phyloP scores from a whole-genome alignment of 2,797 vertebrate genomes.

The Parambassis ranga region DNA sequence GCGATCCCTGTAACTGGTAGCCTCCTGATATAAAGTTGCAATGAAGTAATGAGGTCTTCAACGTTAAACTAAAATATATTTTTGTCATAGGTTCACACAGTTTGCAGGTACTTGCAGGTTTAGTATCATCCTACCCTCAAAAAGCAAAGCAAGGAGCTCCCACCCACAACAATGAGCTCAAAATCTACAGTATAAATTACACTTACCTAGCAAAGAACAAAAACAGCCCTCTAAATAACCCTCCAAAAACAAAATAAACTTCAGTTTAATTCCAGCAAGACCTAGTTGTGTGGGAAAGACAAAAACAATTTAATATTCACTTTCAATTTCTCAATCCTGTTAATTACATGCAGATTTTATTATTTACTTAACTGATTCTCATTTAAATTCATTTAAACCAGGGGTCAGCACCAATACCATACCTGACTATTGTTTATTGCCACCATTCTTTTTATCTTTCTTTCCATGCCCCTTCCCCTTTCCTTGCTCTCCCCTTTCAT shows the following conservation, averaged over 20 bases:
- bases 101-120: neutral
- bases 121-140: neutral
- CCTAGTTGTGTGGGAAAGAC: neutral
- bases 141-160: neutral
- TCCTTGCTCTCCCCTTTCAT: slow-evolving; percentile 42
- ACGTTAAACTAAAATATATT: no score
- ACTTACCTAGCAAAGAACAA: neutral
- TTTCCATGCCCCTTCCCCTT: slow-evolving; percentile 56
- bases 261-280: neutral
- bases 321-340: neutral
- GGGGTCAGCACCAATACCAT: no score
- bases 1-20: no score
- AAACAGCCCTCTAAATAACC: neutral
- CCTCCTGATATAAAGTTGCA: no score
- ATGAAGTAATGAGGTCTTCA: no score
- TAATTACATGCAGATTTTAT: no score
- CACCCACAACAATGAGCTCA: neutral
- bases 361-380: neutral
- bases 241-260: neutral
- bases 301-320: neutral
- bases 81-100: neutral
- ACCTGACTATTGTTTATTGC: slow-evolving; percentile 44
- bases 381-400: slow-evolving; percentile 1
- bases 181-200: neutral
- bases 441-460: slow-evolving; percentile 60